These are phyloP conservation scores for Gila robusta DNA, from an alignment of 2,797 vertebrate genomes.

Conservation along the genomic window DNA sequence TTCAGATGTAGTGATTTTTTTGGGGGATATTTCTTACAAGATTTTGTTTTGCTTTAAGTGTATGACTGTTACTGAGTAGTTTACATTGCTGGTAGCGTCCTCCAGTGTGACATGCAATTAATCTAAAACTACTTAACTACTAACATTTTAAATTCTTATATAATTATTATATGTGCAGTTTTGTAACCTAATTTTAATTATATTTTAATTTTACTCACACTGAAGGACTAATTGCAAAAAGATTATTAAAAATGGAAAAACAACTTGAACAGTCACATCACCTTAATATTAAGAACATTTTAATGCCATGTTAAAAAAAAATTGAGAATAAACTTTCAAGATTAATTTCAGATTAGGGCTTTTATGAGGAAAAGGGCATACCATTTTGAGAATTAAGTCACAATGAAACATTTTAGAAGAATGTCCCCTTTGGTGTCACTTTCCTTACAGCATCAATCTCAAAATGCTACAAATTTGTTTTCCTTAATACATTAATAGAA, in stretches of 20 bases:
- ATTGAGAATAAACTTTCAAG: neutral
- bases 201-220: neutral
- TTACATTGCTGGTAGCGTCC: neutral
- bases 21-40: neutral
- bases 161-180: neutral
- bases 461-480: neutral
- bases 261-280: neutral
- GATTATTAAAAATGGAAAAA: neutral
- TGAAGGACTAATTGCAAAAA: neutral
- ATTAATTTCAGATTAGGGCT: neutral
- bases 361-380: neutral
- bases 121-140: neutral
- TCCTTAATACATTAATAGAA: neutral
- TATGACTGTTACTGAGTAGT: neutral
- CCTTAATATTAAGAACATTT: neutral
- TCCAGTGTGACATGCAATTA: neutral
- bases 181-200: neutral
- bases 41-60: neutral
- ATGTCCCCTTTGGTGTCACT: neutral
- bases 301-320: neutral
- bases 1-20: slow-evolving; percentile 4
- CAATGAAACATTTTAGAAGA: neutral
- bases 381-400: neutral
- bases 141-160: neutral
- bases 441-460: neutral